Evolutionary conservation across 2,797 vertebrate species (phyloP).

Genomic region (Hydrolagus colliei): DNA sequence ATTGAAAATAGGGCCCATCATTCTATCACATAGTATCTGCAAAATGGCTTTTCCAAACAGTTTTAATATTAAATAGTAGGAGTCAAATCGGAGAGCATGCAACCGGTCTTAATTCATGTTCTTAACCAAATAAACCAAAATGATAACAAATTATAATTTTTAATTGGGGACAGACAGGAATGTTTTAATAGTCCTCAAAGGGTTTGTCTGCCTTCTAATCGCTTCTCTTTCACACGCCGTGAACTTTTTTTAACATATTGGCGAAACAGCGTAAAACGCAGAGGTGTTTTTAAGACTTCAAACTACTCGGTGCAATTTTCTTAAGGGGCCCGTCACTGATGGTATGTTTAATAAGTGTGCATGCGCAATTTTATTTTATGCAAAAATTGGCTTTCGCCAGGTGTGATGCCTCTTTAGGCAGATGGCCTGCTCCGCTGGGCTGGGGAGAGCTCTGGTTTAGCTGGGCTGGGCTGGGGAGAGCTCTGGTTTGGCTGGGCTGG

Average conservation of each 20-base stretch:
- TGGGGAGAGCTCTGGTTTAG: too few species aligned
- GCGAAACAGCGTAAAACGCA: background rate
- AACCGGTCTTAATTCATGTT: conserved; percentile 20
- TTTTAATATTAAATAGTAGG: background rate
- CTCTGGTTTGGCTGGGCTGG: too few species aligned
- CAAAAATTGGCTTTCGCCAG: too few species aligned
- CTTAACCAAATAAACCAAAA: conserved; percentile 8
- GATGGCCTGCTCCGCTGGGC: too few species aligned
- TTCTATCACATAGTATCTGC: background rate
- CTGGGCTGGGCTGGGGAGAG: too few species aligned
- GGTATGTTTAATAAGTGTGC: too few species aligned
- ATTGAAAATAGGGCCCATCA: conserved; percentile 29
- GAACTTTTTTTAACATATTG: background rate
- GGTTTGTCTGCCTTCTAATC: background rate
- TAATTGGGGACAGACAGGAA: background rate
- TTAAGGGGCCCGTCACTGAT: too few species aligned
- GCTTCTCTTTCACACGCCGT: background rate
- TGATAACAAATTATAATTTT: background rate
- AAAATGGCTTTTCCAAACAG: too few species aligned
- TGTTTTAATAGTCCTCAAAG: conserved; percentile 17
- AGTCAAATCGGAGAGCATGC: conserved; percentile 5
- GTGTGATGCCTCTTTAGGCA: too few species aligned
- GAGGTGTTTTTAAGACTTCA: too few species aligned
- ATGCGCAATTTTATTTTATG: too few species aligned
- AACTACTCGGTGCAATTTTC: too few species aligned